These are phyloP conservation scores for Smittia sp. DNA, from an alignment of 2,888 invertebrate species.

Conservation along the genomic window DNA sequence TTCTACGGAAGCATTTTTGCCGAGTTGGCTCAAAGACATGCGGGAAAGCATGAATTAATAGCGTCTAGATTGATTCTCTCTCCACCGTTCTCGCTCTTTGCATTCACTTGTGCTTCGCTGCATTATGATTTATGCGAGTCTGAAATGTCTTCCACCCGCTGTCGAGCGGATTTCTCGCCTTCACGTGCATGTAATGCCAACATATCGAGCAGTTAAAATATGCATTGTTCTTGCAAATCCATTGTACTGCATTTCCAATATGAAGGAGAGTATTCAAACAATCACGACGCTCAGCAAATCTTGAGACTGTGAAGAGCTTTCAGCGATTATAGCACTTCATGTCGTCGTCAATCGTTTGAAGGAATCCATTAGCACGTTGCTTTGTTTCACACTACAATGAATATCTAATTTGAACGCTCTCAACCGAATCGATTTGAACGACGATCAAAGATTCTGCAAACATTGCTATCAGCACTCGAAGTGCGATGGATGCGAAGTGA, in stretches of 20 bases:
- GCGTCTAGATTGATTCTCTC: slow-evolving; percentile 34
- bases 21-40: not conserved
- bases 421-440: too few relatives aligned
- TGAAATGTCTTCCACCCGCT: not conserved
- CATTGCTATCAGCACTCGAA: too few relatives aligned
- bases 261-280: too few relatives aligned
- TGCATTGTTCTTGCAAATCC: not conserved
- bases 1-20: not conserved
- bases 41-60: slow-evolving; percentile 30
- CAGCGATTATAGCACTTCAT: too few relatives aligned
- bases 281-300: not conserved
- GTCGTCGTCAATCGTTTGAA: too few relatives aligned
- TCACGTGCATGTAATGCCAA: not conserved
- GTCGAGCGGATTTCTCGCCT: too few relatives aligned
- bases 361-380: too few relatives aligned
- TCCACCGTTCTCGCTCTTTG: not conserved
- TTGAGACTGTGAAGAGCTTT: not conserved
- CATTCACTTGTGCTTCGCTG: not conserved
- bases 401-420: too few relatives aligned
- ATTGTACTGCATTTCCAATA: not conserved
- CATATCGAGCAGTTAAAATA: not conserved
- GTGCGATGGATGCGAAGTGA: not conserved
- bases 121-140: slow-evolving; percentile 15
- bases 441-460: too few relatives aligned
- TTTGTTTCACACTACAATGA: too few relatives aligned